Percentiles rank a stretch among this genome's conserved stretches.
Evolutionary conservation across 2,888 invertebrate genomes (phyloP).

Genomic region (Serripes groenlandicus): DNA sequence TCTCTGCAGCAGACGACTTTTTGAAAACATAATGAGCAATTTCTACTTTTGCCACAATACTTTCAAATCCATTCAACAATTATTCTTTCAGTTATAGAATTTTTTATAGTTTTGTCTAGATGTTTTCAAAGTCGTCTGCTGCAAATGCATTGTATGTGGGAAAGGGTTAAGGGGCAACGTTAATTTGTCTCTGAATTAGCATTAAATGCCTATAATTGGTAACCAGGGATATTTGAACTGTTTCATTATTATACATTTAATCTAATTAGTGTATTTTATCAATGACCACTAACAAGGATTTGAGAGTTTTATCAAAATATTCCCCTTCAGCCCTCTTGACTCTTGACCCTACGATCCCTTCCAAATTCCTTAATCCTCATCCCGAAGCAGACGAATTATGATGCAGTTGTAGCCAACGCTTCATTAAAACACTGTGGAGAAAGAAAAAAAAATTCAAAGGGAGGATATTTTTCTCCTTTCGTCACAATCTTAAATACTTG

Average conservation of each 20-base stretch:
- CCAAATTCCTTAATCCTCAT: too few relatives aligned
- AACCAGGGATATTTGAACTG: constrained; percentile 23
- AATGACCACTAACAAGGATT: constrained; percentile 15
- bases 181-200: constrained; percentile 12
- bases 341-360: constrained; percentile 7
- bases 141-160: not conserved
- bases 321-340: constrained; percentile 10
- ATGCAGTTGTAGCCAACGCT: too few relatives aligned
- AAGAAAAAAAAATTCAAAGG: too few relatives aligned
- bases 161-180: not conserved
- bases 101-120: too few relatives aligned
- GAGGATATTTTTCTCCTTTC: too few relatives aligned
- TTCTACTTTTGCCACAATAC: not conserved
- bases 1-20: not conserved
- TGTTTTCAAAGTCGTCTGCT: not conserved
- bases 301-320: constrained; percentile 27
- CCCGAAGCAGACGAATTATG: too few relatives aligned
- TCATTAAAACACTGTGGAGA: too few relatives aligned
- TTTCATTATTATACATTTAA: constrained; percentile 13
- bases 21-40: not conserved
- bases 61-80: not conserved
- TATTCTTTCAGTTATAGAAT: not conserved
- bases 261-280: constrained; percentile 25
- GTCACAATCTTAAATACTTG: too few relatives aligned
- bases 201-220: constrained; percentile 21